A percentile compares a stretch with the other conserved stretches of the same genome.
phyloP scores from a whole-genome alignment of 2,113 vertebrate genomes.

The Halichoerus grypus region DNA sequence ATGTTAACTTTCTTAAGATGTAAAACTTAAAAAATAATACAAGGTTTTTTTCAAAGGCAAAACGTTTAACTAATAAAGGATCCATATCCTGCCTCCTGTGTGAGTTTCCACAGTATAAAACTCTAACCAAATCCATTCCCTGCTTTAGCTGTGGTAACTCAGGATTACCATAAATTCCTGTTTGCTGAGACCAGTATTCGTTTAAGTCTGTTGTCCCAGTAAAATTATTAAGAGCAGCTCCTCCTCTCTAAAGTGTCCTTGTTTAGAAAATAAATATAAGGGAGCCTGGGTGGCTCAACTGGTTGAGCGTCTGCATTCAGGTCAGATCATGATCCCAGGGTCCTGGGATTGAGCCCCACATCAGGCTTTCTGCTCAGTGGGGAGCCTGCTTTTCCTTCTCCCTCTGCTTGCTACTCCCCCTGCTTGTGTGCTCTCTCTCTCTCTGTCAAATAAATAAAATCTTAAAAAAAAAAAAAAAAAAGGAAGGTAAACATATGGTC shows the following conservation, averaged over 20 bases:
- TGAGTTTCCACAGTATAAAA: background rate
- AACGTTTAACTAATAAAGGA: background rate
- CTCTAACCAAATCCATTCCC: background rate
- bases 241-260: background rate
- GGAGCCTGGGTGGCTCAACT: no score
- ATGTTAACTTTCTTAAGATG: background rate
- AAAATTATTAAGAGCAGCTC: background rate
- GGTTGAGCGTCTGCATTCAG: no score
- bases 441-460: background rate
- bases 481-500: background rate
- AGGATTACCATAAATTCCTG: background rate
- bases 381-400: background rate
- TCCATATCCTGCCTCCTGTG: background rate
- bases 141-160: background rate
- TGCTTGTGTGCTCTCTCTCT: background rate
- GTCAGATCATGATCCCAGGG: no score
- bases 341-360: no score
- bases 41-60: background rate
- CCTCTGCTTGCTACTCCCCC: no score
- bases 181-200: background rate
- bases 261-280: background rate
- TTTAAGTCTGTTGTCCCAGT: background rate
- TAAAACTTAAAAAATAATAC: background rate
- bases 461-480: no score
- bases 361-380: no score